Evolutionary conservation across 2,113 vertebrate species (phyloP), one percentile per base, ranked within the genome.

Genomic region (Phylloscopus trochilus): DNA sequence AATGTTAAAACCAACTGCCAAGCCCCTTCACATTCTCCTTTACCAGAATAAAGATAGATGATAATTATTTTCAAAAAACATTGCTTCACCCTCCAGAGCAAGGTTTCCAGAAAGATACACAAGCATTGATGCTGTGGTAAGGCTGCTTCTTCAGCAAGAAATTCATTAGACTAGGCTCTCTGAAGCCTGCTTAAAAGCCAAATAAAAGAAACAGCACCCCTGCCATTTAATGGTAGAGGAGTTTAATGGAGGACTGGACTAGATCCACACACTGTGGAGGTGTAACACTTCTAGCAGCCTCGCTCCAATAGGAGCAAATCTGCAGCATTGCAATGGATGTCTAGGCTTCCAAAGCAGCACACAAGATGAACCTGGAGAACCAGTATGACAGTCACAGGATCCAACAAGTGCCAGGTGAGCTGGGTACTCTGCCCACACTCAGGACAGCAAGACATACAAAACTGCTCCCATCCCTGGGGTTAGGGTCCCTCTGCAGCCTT

Each of bases 311-410:
- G 9, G 9, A 78, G 56, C 20, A 75, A 58, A 66, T 16, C 30
- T 24, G 28, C 30, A 64, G 31, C 44, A 13, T 1, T 47, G 20
- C 28, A 23, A 1, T 9, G 6, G 3, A 12, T 4, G 6, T 12
- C n/a, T 1, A 23, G 19, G 43, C 30, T 85, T 39, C 52, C 62
- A 23, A 55, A 82, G 26, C 35, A 33, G 49, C 7, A 3, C 37
- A 30, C 3, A 3, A 20, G 43, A 12, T 1, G 4, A 74, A 7
- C 15, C 12, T 12, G n/a, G 27, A 60, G n/a, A 35, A 14, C 14
- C 10, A 5, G 24, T 30, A 64, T 1, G 2, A 6, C 39, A 67
- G 14, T 11, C 39, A 41, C 23, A 33, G 27, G 30, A 77, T 26
- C 11, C 39, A 86, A 6, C 30, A 52, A 56, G 19, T 8, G 21